Evolutionary conservation across 2,113 vertebrate species (phyloP), one percentile per base, ranked within the genome.

Genomic region (Esox niger): DNA sequence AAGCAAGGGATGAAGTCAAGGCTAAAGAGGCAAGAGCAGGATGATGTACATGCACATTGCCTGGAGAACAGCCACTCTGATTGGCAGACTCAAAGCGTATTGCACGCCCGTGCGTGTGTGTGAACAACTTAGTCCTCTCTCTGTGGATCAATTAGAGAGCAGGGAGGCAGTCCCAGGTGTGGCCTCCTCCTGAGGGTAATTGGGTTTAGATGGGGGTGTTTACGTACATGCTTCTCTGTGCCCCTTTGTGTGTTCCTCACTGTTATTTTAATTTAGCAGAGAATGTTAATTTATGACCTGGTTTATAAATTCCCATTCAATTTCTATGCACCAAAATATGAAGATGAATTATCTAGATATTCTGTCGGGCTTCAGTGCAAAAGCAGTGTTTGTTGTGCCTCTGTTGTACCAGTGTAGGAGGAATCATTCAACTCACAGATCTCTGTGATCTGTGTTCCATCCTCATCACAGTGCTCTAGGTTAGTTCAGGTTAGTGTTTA

Each of bases 121-220:
- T 79, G 69, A 75, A 79, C 70, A 84, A 79, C 85, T 87, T 83
- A 71, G 77, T 62, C 46, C 88, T 69, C 80, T 91, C 89, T 83
- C 88, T 69, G 60, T 35, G 74, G 86, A 73, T 87, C 87, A 91
- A 89, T 94, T 92, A 93, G 74, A 79, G 75, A 72, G 69, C 70
- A 49, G 61, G 38, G 78, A 76, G 83, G 61, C 70, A 78, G 82
- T 84, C 80, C 80, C 85, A 90, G 88, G 82, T 87, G 85, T 77
- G 81, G 74, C 61, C 61, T 74, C 58, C 75, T 78, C 79, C 79
- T 79, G 65, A 65, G 79, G 77, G 81, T 81, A 85, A 90, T 86
- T 81, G 85, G 73, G 80, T 69, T 79, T 82, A 78, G 84, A 81
- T 85, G 86, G 72, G 83, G 75, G 64, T 38, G 35, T 77, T 66